phyloP scores from a whole-genome alignment of 2,797 vertebrate species.

The Intellagama lesueurii region DNA sequence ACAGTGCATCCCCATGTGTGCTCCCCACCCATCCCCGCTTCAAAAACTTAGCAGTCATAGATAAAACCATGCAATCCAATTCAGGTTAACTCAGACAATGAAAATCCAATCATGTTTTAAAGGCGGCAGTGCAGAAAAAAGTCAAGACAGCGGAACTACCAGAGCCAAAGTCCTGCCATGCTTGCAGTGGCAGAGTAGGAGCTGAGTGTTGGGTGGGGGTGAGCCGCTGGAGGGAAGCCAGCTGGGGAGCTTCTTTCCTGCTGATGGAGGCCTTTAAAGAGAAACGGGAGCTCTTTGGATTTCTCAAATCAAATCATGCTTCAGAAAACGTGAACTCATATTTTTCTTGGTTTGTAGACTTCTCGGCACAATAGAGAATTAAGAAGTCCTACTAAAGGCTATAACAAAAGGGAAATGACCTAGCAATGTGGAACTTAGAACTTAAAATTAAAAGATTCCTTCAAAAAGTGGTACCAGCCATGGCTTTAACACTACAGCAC shows the following conservation, averaged over 20 bases:
- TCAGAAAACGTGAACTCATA: not conserved
- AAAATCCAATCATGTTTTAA: not conserved
- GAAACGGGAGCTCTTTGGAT: not conserved
- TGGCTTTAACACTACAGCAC: slow-evolving; percentile 56
- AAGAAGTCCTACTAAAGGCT: not conserved
- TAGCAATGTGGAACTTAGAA: slow-evolving; percentile 23
- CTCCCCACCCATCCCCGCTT: not conserved
- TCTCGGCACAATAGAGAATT: not conserved
- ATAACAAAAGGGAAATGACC: not conserved
- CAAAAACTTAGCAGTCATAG: not conserved
- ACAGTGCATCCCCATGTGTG: not conserved
- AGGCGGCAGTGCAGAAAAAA: not conserved
- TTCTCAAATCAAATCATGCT: not conserved
- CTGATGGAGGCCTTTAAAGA: not conserved
- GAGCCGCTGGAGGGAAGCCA: not conserved
- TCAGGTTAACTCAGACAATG: not conserved
- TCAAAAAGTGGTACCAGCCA: slow-evolving; percentile 68
- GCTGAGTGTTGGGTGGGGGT: not conserved
- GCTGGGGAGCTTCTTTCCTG: not conserved
- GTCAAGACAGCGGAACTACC: not conserved
- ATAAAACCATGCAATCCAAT: not conserved
- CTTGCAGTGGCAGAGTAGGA: not conserved
- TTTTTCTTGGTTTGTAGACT: not conserved
- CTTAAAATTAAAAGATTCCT: slow-evolving; percentile 32
- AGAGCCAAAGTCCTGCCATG: not conserved